Conservation (phyloP, 2,113 vertebrate genomes). For the Xiphias gladius region DNA sequence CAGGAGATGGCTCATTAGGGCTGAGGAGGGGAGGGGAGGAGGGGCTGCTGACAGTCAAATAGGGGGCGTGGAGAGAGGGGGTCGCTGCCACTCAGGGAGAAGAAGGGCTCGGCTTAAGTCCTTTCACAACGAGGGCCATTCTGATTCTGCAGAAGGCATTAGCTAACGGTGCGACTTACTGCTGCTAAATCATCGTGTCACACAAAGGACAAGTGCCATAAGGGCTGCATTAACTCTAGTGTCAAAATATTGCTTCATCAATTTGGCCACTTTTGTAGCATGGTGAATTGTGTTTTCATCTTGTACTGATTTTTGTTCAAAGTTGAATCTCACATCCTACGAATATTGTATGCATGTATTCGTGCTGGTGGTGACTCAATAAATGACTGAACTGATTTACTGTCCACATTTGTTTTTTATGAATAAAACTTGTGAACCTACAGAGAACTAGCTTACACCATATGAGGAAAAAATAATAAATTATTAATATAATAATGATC, state of each 20-base stretch:
- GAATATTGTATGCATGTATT: not conserved
- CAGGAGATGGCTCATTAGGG: slow-evolving; percentile 90
- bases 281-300: not conserved
- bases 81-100: slow-evolving; percentile 63
- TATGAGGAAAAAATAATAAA: not conserved
- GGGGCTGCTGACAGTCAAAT: slow-evolving; percentile 73
- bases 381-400: no score
- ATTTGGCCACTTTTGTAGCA: not conserved
- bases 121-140: slow-evolving; percentile 65
- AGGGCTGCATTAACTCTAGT: slow-evolving; percentile 41
- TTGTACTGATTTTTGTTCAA: not conserved
- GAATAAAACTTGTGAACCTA: not conserved
- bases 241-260: slow-evolving; percentile 33
- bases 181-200: slow-evolving; percentile 58
- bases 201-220: slow-evolving; percentile 62
- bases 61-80: slow-evolving; percentile 64
- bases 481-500: slow-evolving; percentile 73
- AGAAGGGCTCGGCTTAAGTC: slow-evolving; percentile 53
- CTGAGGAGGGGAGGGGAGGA: slow-evolving; percentile 61
- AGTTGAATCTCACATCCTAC: not conserved
- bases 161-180: slow-evolving; percentile 55
- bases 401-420: not conserved
- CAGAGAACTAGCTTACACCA: slow-evolving; percentile 37
- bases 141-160: slow-evolving; percentile 53
- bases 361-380: not conserved